These are phyloP conservation scores for Crypturellus undulatus DNA, from an alignment of 2,113 vertebrate genomes.

Conservation along the genomic window DNA sequence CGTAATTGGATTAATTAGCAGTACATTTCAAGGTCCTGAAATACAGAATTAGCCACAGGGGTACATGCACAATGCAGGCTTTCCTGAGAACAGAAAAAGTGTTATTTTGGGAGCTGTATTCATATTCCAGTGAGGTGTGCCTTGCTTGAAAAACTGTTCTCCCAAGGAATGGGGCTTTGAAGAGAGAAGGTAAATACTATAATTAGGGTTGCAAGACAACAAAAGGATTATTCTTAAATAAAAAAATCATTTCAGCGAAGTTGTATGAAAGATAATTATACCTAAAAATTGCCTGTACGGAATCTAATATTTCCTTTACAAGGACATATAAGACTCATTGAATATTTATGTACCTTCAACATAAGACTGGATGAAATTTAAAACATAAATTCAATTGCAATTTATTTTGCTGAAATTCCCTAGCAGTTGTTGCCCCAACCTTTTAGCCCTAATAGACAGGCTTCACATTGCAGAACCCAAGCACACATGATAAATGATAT, in stretches of 20 bases:
- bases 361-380: not conserved
- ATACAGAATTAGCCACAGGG: not conserved
- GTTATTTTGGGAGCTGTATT: conserved; percentile 30
- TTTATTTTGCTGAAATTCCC: not conserved
- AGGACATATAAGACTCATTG: conserved; percentile 31
- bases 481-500: not conserved
- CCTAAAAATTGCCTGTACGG: conserved; percentile 11
- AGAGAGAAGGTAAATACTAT: conserved; percentile 16
- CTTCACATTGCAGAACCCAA: not conserved
- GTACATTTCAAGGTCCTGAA: conserved; percentile 18
- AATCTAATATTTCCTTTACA: conserved; percentile 44
- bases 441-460: not conserved
- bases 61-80: not conserved
- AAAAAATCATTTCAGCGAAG: conserved; percentile 37
- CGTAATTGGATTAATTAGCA: conserved; percentile 43
- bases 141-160: not conserved
- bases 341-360: conserved; percentile 50
- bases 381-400: not conserved
- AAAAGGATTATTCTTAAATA: conserved; percentile 46
- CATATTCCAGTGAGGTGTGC: not conserved
- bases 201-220: conserved; percentile 53
- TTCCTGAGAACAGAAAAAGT: not conserved
- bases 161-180: not conserved
- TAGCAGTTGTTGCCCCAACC: not conserved
- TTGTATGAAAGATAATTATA: conserved; percentile 40